Base-by-base conservation (phyloP, 2,888 invertebrate genomes). In the Erebia epiphron region DNA sequence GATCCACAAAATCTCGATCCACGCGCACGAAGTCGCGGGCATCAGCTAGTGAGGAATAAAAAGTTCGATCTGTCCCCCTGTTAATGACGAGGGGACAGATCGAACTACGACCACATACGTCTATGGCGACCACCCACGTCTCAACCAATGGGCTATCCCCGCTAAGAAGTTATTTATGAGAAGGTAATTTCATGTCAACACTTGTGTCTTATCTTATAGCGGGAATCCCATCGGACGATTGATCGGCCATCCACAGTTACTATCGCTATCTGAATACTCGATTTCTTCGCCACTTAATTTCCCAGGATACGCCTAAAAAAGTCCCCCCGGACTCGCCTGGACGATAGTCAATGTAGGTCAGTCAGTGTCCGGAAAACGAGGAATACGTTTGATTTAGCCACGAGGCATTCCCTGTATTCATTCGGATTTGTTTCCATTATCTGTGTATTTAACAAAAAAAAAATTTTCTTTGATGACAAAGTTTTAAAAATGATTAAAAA, bases 271-370 rank as follows among this genome's bases (percentile, higher is more conserved):
- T 67, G 67, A 67, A 61, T 67, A 52, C 41, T 60, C 60, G 41
- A 61, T 67, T 67, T 67, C 67, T 67, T 61, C 35, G 52, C 35
- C 67, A 16, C 60, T 67, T 67, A 60, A 67, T 67, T 67, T 67
- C 67, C 67, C 67, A 4, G 60, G 67, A 67, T 14, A 67, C 60
- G 41, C 52, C 50, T 67, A 67, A 46, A 67, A 67, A 60, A 60
- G 10, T 60, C 67, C 60, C 67, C 43, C 16, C 11, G 60, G 67
- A 52, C 35, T 9, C 18, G 14, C 14, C 43, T 57, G 49, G 67
- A 52, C 50, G 66, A 14, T 41, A 60, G 66, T 63, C 68, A 63
- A 62, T 69, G 26, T 56, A 54, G 65, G 61, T 52, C 62, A 57
- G 57, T 14, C 10, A 18, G 54, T 18, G 61, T 54, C 63, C 21